Evolutionary conservation across 2,888 invertebrate genomes (phyloP), one percentile per base, ranked within the genome.

Genomic region (Platerodrilus igneus): DNA sequence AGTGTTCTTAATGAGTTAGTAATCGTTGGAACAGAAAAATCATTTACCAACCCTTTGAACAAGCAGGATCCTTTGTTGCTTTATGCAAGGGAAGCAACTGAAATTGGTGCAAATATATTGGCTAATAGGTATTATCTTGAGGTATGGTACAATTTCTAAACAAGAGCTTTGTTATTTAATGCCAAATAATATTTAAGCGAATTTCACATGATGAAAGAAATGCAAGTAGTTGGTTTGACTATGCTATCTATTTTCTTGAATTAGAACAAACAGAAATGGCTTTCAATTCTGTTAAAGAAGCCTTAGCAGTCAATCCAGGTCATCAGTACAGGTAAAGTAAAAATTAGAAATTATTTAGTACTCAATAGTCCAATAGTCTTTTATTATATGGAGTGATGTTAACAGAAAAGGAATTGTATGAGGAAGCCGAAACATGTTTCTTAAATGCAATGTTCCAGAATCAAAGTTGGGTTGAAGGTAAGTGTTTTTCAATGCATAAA

Each of bases 341-440:
- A 10, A 3, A 13, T 13, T 26, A 26, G 3, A 13, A 14, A 20
- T 14, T 27, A 33, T 20, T 17, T 11, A 26, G 7, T 13, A 27
- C 7, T n/a, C 13, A 26, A 8, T 18, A 17, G 8, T 20, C 29
- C 58, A 55, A 27, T 31, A 60, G 64, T 39, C 50, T 67, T 15
- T 30, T 68, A 4, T 37, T 64, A 20, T 59, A 58, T 37, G 66
- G 57, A 3, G 45, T 60, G 8, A 39, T 67, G 2, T 47, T 65
- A 25, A 44, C 50, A 1, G 54, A 62, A 19, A 59, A 58, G 35
- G 51, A 52, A 4, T 50, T 55, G 22, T 46, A 44, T 7, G 47
- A 57, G 17, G 62, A 64, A 45, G 64, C 66, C 1, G 67, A 69
- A 56, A 63, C 59, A 0, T 64, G 64, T 44, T 57, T 69, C 19